phyloP scores from a whole-genome alignment of 2,888 invertebrate species.

The Trisateles emortualis region DNA sequence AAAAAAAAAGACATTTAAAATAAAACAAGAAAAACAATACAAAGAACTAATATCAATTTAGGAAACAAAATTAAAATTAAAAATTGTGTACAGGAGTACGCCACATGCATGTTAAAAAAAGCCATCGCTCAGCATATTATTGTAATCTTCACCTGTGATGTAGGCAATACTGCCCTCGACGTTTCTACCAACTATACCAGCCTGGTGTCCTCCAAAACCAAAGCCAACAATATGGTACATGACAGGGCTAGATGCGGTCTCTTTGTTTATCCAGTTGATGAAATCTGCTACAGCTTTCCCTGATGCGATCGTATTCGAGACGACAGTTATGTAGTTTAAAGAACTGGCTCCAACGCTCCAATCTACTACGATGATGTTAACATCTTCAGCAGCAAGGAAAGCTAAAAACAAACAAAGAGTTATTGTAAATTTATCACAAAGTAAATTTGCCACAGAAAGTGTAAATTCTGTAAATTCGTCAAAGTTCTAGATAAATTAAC shows the following conservation, averaged over 20 bases:
- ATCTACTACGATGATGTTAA: slow-evolving; percentile 73
- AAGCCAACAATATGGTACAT: slow-evolving; percentile 71
- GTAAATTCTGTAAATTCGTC: no score
- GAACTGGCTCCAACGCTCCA: slow-evolving; percentile 68
- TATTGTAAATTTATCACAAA: no score
- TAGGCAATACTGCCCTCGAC: slow-evolving; percentile 62
- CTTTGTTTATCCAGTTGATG: slow-evolving; percentile 65
- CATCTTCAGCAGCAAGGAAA: slow-evolving; percentile 64
- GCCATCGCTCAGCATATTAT: no score
- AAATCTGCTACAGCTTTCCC: slow-evolving; percentile 65
- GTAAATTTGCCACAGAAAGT: no score
- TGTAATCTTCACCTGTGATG: slow-evolving; percentile 73
- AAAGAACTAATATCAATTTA: no score
- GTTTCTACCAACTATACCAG: slow-evolving; percentile 67
- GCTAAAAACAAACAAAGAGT: slow-evolving; percentile 51
- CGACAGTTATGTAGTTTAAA: slow-evolving; percentile 54
- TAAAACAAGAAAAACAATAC: no score
- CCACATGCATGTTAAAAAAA: no score
- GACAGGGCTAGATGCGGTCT: slow-evolving; percentile 47
- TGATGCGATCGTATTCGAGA: slow-evolving; percentile 61
- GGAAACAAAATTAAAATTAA: no score
- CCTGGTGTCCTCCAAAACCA: slow-evolving; percentile 70
- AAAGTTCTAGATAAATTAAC: no score
- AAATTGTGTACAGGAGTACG: no score
- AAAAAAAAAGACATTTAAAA: no score